phyloP scores from a whole-genome alignment of 2,888 invertebrate genomes.

The Furcula furcula region DNA sequence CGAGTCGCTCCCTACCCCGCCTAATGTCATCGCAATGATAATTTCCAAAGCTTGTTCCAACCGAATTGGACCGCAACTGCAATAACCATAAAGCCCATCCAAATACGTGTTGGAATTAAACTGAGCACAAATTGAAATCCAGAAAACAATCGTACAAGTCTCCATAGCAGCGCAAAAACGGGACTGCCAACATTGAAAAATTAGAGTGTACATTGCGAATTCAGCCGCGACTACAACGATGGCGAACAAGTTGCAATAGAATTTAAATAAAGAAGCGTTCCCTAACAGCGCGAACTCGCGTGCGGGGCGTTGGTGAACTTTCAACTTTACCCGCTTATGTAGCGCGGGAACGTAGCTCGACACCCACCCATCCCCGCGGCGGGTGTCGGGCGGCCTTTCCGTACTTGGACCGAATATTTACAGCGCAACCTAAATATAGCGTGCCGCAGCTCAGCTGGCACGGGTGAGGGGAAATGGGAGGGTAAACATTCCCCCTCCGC shows the following conservation, averaged over 20 bases:
- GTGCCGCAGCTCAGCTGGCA: slow-evolving; percentile 79
- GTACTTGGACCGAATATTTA: slow-evolving; percentile 80
- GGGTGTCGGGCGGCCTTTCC: slow-evolving; percentile 54
- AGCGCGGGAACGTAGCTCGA: slow-evolving; percentile 43
- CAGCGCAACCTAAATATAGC: slow-evolving; percentile 82
- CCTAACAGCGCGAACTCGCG: slow-evolving; percentile 68
- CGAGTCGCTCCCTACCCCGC: slow-evolving; percentile 31
- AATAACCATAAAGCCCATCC: slow-evolving; percentile 50
- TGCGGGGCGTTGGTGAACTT: slow-evolving; percentile 76
- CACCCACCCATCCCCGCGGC: slow-evolving; percentile 30
- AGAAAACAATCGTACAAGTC: slow-evolving; percentile 53
- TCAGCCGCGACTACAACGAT: slow-evolving; percentile 72
- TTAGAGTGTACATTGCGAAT: slow-evolving; percentile 63
- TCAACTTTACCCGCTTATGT: slow-evolving; percentile 77
- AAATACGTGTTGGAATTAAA: slow-evolving; percentile 46
- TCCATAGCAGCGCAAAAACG: slow-evolving; percentile 40
- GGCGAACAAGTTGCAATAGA: slow-evolving; percentile 80
- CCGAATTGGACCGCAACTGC: slow-evolving; percentile 55
- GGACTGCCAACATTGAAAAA: slow-evolving; percentile 58
- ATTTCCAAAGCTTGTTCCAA: slow-evolving; percentile 54
- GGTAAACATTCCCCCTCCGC: slow-evolving; percentile 65
- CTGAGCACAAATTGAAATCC: slow-evolving; percentile 47
- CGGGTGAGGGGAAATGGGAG: slow-evolving; percentile 55
- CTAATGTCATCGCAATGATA: slow-evolving; percentile 42
- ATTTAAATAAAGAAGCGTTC: slow-evolving; percentile 79